These are phyloP conservation scores for Tenodera sinensis DNA, from an alignment of 2,888 invertebrate genomes.

Conservation along the genomic window DNA sequence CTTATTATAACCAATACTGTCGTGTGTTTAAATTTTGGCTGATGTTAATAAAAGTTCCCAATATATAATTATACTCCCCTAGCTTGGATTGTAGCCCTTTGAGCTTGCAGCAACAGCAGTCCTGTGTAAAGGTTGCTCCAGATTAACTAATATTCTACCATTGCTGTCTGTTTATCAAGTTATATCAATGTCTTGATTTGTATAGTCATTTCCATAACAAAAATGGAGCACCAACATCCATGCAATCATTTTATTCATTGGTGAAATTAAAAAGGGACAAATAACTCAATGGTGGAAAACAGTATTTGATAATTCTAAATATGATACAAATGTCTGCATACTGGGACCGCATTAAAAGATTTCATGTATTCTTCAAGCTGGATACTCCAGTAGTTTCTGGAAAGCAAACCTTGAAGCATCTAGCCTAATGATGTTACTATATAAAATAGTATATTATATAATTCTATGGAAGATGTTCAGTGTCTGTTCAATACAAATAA, in stretches of 20 bases:
- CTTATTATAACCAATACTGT: not conserved
- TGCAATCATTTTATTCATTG: not conserved
- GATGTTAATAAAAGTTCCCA: not conserved
- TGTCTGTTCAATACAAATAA: constrained; percentile 22
- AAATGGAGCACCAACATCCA: not conserved
- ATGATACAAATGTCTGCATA: not conserved
- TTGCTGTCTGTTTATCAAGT: not conserved
- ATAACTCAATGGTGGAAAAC: not conserved
- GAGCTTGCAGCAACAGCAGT: not conserved
- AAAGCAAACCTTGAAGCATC: not conserved
- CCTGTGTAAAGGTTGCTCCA: not conserved
- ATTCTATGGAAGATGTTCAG: constrained; percentile 13
- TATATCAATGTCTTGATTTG: constrained; percentile 1
- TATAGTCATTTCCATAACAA: not conserved
- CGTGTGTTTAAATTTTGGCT: constrained; percentile 3
- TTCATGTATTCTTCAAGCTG: not conserved
- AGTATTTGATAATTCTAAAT: not conserved
- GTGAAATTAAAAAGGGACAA: not conserved
- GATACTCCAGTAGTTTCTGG: not conserved
- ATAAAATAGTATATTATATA: constrained; percentile 5
- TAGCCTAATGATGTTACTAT: constrained; percentile 3
- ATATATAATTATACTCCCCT: not conserved
- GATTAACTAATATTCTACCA: not conserved
- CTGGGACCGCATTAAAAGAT: not conserved
- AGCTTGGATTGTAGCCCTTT: not conserved